Evolutionary conservation across 2,888 invertebrate species (phyloP), one percentile per base, ranked within the genome.

Genomic region (Torymus tubicola): DNA sequence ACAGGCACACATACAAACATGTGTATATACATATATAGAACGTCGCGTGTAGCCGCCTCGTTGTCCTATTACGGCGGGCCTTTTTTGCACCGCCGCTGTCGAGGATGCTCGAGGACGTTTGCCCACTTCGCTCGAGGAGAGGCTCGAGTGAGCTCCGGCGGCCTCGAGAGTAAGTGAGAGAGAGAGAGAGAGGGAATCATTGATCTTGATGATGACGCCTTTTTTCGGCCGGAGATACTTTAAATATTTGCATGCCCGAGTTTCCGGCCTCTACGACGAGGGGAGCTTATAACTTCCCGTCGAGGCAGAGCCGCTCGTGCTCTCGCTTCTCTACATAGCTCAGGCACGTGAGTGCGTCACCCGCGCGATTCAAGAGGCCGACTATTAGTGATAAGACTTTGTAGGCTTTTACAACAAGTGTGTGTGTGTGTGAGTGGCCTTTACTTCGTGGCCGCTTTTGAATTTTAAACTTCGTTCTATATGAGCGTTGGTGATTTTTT

Each of bases 131-230:
- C 55, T 72, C 63, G 60, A 21, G 61, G 57, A 52, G 14, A 53
- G 71, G 2, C 31, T 31, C 8, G 31, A n/a, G 61, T 14, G 12
- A 57, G 42, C 14, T 1, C 14, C 24, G 31, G 31, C 31, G 31
- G 31, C 31, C 31, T 31, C 31, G 31, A 31, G 31, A 31, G 31
- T n/a, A n/a, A n/a, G n/a, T n/a, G n/a, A n/a, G 4, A 4, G 4
- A 31, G 31, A 31, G 24, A 42, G 5, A 10, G 53, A 72, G 63
- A 58, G 52, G 55, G 73, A 64, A 57, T 64, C 73, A 73, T 73
- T 31, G 73, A 73, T 73, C 73, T 73, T 55, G 64, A 65, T 57
- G 64, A 73, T 73, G 73, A 73, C 64, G 73, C 73, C 42, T 65
- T 64, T 73, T 73, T 55, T 16, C 13, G 31, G 21, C 16, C 31